Evolutionary conservation across 1,140 invertebrate species (phyloP).

Genomic region (Xylocopa sonorina): DNA sequence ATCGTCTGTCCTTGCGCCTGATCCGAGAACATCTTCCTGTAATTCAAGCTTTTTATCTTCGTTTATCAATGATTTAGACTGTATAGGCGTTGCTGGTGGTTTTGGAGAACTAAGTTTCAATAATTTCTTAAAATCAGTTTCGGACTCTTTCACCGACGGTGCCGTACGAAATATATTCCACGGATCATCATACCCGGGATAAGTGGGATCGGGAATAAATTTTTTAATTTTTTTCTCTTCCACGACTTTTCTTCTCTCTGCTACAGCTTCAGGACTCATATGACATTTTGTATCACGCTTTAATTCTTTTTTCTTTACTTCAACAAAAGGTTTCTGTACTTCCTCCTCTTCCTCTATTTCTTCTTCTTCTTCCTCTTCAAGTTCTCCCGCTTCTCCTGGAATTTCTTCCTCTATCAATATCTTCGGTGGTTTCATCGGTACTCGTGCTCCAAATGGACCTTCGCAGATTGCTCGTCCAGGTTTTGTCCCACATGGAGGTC

Average conservation of each 20-base stretch:
- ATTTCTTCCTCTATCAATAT: slow-evolving; percentile 14
- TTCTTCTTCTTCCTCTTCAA: slow-evolving; percentile 50
- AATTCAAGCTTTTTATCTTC: not conserved
- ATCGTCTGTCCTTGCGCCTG: not conserved
- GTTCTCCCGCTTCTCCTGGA: slow-evolving; percentile 42
- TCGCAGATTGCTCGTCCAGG: slow-evolving; percentile 61
- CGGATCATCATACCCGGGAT: slow-evolving; percentile 54
- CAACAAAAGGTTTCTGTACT: not conserved
- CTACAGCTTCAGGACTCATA: slow-evolving; percentile 28
- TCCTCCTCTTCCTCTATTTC: slow-evolving; percentile 13
- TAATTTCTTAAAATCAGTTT: slow-evolving; percentile 54
- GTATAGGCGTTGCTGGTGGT: not conserved
- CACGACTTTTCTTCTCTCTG: not conserved
- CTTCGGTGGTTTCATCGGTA: slow-evolving; percentile 8
- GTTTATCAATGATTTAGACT: not conserved
- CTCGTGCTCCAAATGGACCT: slow-evolving; percentile 53
- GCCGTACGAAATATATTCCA: slow-evolving; percentile 62
- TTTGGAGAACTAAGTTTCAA: slow-evolving; percentile 52
- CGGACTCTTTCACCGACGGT: slow-evolving; percentile 39
- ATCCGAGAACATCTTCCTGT: not conserved
- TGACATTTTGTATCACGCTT: slow-evolving; percentile 42
- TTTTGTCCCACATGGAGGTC: slow-evolving; percentile 58
- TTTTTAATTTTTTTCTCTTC: slow-evolving; percentile 17
- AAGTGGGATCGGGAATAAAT: slow-evolving; percentile 50
- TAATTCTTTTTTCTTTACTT: slow-evolving; percentile 5